Evolutionary conservation across 2,113 vertebrate genomes (phyloP), one percentile per base, ranked within the genome.

Genomic region (Podilymbus podiceps): DNA sequence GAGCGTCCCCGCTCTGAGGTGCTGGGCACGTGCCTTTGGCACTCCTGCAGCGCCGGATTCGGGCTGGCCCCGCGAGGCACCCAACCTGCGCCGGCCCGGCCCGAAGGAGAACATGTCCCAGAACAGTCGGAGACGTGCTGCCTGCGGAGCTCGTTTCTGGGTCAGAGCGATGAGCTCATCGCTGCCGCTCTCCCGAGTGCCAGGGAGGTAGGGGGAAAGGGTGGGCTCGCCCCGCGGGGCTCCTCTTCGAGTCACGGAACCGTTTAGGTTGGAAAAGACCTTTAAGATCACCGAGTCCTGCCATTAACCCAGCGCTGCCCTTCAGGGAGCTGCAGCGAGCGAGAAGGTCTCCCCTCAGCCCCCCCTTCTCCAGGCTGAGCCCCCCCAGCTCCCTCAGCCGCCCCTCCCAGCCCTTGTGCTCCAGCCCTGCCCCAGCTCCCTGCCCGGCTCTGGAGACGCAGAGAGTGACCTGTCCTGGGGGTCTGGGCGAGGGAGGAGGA

Each of bases 71-170:
- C 8, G 1, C 44, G 6, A 8, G 56, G 38, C 9, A 3, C 49
- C 40, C n/a, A 3, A 1, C 42, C 17, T 5, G 22, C 31, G 23
- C 15, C 2, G 0, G 7, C 23, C 44, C 3, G 1, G 14, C 14
- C 19, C 5, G 1, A 11, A 59, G 53, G 31, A 38, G 44, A 11
- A 12, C 7, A 1, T 7, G 23, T 60, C 78, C 47, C 38, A 9
- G 1, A 8, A 6, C 3, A 11, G 28, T 5, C 21, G 71, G 55
- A 31, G 78, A 52, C 1, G 11, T 12, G 59, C 31, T 44, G 68
- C 68, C 74, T 35, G 68, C 30, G 86, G 67, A 64, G 59, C 25
- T 31, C 59, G 21, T 58, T 18, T 30, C 68, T 28, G 22, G 68
- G 78, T 27, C 69, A 33, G 60, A 28, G 40, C 1, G 15, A 30